Base-by-base conservation (phyloP, 64 coral and sea anemone species). In the Catalaphyllia jardinei region DNA sequence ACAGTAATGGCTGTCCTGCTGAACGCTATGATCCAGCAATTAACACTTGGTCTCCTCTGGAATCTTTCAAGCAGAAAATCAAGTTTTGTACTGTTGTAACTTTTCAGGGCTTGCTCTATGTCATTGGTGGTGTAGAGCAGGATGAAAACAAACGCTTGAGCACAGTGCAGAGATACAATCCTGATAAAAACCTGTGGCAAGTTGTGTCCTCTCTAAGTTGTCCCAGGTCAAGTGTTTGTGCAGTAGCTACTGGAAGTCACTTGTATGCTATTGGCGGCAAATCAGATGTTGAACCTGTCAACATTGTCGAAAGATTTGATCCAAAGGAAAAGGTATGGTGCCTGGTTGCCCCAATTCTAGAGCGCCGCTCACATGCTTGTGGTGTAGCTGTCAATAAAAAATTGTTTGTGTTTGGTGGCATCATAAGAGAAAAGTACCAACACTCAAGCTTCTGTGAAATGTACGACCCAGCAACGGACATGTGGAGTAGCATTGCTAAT, bases 261-360 rank as follows among this genome's bases (percentile, higher is more conserved):
- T 49, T 94, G 29, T 94, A 74, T 74, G 93, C 88, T 18, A 87
- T 94, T 51, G 93, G 93, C 46, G 93, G 93, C 16, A n/a, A 75
- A 20, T 29, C 80, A 87, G 12, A 52, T 57, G 15, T 67, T 28
- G 42, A 72, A 17, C 67, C 73, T 46, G 67, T 87, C 24, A 60
- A 76, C 42, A 71, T 80, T 19, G 93, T 69, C 0, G 93, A 94
- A 51, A 91, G 74, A 61, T 94, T 91, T 17, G 69, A 94, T 25
- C 75, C 88, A 13, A 80, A 31, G 22, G 39, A 49, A 17, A 54
- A 87, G 17, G 29, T 50, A 24, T 94, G 93, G 93, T 81, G 71
- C 10, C 52, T 30, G 54, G 52, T 94, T 28, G 20, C 87, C 3
- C 28, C 73, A 10, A 87, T 79, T 82, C 60, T 30, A 15, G 57